Evolutionary conservation across 2,888 invertebrate genomes (phyloP).

Genomic region (Pristionchus entomophagus): DNA sequence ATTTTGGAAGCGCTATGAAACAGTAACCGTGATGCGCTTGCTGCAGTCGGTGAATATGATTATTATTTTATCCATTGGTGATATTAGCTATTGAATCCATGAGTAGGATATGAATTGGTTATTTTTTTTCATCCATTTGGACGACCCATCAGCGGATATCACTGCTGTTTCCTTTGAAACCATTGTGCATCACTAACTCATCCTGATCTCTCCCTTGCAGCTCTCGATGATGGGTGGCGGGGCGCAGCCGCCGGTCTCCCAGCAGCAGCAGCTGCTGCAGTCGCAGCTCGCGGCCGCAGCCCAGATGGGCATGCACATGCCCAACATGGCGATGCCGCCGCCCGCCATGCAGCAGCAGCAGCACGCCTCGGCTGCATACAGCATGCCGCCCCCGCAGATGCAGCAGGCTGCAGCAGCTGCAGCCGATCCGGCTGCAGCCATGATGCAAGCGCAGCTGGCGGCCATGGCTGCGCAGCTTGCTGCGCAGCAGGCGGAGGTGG

Average conservation of each 20-base stretch:
- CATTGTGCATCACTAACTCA: not conserved
- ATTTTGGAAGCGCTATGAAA: too few relatives aligned
- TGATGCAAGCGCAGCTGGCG: not conserved
- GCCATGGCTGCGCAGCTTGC: not conserved
- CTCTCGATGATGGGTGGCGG: constrained; percentile 35
- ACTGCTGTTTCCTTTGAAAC: not conserved
- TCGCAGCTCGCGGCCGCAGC: not conserved
- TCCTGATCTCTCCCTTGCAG: too few relatives aligned
- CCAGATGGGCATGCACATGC: not conserved
- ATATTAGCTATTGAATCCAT: too few relatives aligned
- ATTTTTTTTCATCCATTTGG: too few relatives aligned
- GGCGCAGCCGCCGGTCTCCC: not conserved
- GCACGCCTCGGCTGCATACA: not conserved
- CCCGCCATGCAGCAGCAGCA: constrained; percentile 34
- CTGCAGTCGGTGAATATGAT: too few relatives aligned
- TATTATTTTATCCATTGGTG: too few relatives aligned
- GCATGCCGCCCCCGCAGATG: constrained; percentile 39
- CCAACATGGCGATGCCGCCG: constrained; percentile 37
- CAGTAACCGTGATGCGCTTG: too few relatives aligned
- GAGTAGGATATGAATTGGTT: too few relatives aligned
- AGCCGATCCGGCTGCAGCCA: not conserved
- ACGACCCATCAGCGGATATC: too few relatives aligned
- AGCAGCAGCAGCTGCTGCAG: not conserved
- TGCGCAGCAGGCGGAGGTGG: not conserved
- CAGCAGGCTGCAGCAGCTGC: not conserved